Conservation (phyloP, 2,113 vertebrate species). For the Eublepharis macularius region DNA sequence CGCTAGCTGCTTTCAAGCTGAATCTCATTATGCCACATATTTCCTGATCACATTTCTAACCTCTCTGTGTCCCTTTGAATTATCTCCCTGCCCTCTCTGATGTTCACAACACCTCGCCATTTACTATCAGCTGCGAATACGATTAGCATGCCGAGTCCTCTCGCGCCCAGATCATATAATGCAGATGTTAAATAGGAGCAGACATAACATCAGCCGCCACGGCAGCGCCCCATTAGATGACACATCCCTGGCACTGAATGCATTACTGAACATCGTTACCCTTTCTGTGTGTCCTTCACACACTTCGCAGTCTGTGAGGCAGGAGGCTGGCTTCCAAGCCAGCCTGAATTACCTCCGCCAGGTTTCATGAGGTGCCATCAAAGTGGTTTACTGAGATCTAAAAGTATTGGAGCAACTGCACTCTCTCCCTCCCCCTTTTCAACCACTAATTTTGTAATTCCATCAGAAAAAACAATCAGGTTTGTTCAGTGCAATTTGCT, state of each 20-base stretch:
- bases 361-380: background rate
- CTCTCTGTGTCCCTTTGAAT: background rate
- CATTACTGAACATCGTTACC: background rate
- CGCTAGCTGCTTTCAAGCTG: background rate
- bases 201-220: background rate
- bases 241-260: background rate
- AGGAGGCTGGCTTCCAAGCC: background rate
- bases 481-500: slow-evolving; percentile 4
- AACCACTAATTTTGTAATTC: slow-evolving; percentile 11
- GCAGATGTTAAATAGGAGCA: slow-evolving; percentile 19
- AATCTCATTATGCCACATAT: background rate
- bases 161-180: background rate
- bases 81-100: background rate
- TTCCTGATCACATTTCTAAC: background rate
- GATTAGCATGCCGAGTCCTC: rapidly evolving
- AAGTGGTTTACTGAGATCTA: background rate
- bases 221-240: background rate
- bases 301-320: background rate
- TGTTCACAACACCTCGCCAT: background rate
- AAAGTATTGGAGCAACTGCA: background rate
- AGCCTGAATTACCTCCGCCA: background rate
- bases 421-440: no score
- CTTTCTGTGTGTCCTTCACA: background rate
- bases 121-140: background rate
- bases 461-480: slow-evolving; percentile 12